Conservation (phyloP, 2,113 vertebrate species). For the Electrona antarctica region DNA sequence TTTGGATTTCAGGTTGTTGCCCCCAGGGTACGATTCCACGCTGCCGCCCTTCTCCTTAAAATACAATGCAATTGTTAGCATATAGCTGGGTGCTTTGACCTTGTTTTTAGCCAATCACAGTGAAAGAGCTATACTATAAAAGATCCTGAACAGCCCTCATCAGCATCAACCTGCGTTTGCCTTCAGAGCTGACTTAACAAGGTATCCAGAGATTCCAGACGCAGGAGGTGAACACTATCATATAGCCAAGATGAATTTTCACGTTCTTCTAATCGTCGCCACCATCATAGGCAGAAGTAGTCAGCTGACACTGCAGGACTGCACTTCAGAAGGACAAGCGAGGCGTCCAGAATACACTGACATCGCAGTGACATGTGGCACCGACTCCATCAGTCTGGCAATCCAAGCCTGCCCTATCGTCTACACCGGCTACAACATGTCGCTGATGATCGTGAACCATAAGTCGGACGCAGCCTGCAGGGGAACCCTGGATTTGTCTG, state of each 20-base stretch:
- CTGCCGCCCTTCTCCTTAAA: no score
- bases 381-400: slow-evolving; percentile 47
- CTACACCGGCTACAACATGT: slow-evolving; percentile 79
- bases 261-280: slow-evolving; percentile 49
- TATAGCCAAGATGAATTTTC: slow-evolving; percentile 43
- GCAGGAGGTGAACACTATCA: background rate
- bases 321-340: slow-evolving; percentile 45
- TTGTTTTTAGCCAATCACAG: slow-evolving; percentile 70
- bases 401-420: slow-evolving; percentile 55
- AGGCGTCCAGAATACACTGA: slow-evolving; percentile 62
- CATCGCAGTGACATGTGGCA: slow-evolving; percentile 74
- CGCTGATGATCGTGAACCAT: slow-evolving; percentile 73
- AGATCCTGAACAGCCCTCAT: slow-evolving; percentile 25
- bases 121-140: slow-evolving; percentile 61
- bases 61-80: slow-evolving; percentile 46
- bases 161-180: slow-evolving; percentile 12
- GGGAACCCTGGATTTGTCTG: slow-evolving; percentile 64
- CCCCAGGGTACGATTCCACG: slow-evolving; percentile 21
- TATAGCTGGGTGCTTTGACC: slow-evolving; percentile 52
- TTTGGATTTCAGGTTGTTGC: slow-evolving; percentile 59
- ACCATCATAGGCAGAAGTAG: slow-evolving; percentile 46
- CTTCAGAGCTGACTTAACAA: background rate
- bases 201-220: slow-evolving; percentile 1
- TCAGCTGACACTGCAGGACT: slow-evolving; percentile 41
- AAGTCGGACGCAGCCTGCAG: slow-evolving; percentile 49